Evolutionary conservation across 2,888 invertebrate species (phyloP), one percentile per base, ranked within the genome.

Genomic region (Parascotia fuliginaria): DNA sequence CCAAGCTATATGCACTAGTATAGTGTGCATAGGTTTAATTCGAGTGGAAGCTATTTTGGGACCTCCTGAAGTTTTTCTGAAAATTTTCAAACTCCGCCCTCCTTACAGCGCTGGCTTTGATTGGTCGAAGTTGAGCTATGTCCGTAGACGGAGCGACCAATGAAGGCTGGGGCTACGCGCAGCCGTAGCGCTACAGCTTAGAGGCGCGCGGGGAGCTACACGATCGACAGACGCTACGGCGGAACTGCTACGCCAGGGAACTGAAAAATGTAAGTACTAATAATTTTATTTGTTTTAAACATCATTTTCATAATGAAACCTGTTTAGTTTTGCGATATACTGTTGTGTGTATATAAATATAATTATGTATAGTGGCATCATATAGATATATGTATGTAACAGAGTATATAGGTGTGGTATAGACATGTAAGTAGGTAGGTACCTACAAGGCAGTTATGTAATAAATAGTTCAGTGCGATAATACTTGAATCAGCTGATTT

Each of bases 21-120:
- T 42, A 77, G 74, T 75, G 75, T 79, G 73, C 72, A 72, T 71
- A 75, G 76, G 73, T 74, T 79, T 76, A 71, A 62, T 69, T 65
- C 70, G 61, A 68, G 65, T 71, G 73, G 64, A 80, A 81, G 49
- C 63, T 65, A 77, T 81, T 83, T 85, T 83, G 76, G 76, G 78
- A 73, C 63, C 73, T 80, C 70, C 89, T 89, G 89, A 88, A 90
- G 88, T 81, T 85, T 88, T 89, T 89, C 91, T 83, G 92, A 90
- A 91, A 89, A 79, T 82, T 85, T 70, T 77, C 80, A 81, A 83
- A 78, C 86, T 75, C 79, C 90, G 85, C 91, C 91, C 79, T 7
- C 79, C 80, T 87, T 88, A 79, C 84, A 88, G 88, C 54, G 61
- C 52, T 54, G 66, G 61, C 72, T 55, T 75, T 70, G 77, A 91